A percentile compares a stretch with the other conserved stretches of the same genome.
Conservation (phyloP, 2,797 vertebrate species). For the Brotula barbata region DNA sequence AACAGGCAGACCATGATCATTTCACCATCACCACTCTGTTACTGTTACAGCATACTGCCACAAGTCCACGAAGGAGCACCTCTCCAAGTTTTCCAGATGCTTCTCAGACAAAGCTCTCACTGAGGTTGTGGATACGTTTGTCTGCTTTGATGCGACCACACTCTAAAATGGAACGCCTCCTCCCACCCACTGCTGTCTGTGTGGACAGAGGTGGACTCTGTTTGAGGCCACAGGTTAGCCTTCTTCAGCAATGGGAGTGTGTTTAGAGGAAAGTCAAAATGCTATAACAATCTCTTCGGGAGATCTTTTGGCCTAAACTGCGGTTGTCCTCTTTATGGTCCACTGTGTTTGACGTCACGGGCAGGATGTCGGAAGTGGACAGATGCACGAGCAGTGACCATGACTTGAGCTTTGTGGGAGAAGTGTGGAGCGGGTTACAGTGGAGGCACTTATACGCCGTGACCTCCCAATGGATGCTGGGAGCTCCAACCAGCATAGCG, state of each 20-base stretch:
- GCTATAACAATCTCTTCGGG: slow-evolving; percentile 46
- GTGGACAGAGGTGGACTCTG: slow-evolving; percentile 10
- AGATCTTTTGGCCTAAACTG: slow-evolving; percentile 19
- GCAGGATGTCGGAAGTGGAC: slow-evolving; percentile 45
- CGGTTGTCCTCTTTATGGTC: slow-evolving; percentile 41
- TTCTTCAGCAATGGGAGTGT: slow-evolving; percentile 39
- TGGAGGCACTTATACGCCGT: too few relatives aligned
- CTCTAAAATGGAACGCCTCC: slow-evolving; percentile 13
- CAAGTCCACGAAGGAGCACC: background rate
- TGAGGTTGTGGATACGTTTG: background rate
- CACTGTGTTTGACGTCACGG: slow-evolving; percentile 62
- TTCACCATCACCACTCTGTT: too few relatives aligned
- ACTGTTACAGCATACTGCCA: too few relatives aligned
- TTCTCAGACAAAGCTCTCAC: background rate
- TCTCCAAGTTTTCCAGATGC: background rate
- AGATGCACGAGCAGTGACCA: slow-evolving; percentile 49
- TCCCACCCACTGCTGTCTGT: background rate
- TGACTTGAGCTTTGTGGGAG: slow-evolving; percentile 7
- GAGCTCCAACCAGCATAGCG: too few relatives aligned
- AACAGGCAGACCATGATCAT: too few relatives aligned
- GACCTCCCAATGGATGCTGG: too few relatives aligned
- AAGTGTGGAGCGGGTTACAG: slow-evolving; percentile 21
- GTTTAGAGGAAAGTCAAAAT: slow-evolving; percentile 66
- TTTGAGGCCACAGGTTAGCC: slow-evolving; percentile 30
- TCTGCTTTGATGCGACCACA: background rate